These are phyloP conservation scores for Drosophila silvestris DNA, from an alignment of 2,888 invertebrate genomes.

Conservation along the genomic window DNA sequence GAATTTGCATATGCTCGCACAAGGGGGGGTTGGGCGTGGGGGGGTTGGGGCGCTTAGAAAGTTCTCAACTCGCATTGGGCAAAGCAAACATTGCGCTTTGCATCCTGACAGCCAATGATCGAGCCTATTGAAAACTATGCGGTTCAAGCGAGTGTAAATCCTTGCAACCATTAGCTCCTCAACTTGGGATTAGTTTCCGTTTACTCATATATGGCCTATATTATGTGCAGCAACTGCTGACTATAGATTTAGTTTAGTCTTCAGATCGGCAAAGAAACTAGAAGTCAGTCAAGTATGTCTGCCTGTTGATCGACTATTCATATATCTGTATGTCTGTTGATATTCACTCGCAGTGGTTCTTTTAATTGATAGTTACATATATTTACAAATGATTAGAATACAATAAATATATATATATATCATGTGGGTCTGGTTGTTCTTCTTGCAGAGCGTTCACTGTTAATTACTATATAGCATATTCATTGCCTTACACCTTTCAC, in stretches of 20 bases:
- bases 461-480: neutral
- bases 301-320: neutral
- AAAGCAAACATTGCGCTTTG: constrained; percentile 5
- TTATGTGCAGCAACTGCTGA: neutral
- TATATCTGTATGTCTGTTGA: neutral
- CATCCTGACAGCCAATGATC: constrained; percentile 13
- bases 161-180: neutral
- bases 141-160: neutral
- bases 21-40: constrained; percentile 4
- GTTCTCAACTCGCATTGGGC: constrained; percentile 48
- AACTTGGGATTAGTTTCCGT: neutral
- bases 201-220: no score
- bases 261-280: neutral
- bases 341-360: neutral
- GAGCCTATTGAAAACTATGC: neutral
- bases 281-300: neutral
- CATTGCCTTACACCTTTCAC: neutral
- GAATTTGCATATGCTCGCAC: constrained; percentile 64
- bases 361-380: neutral
- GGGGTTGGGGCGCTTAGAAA: constrained; percentile 45
- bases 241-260: neutral
- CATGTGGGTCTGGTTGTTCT: neutral
- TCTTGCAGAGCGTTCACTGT: neutral
- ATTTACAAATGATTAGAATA: neutral
- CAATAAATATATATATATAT: neutral